Evolutionary conservation across 2,888 invertebrate genomes (phyloP), one percentile per base, ranked within the genome.

Genomic region (Bedellia somnulentella): DNA sequence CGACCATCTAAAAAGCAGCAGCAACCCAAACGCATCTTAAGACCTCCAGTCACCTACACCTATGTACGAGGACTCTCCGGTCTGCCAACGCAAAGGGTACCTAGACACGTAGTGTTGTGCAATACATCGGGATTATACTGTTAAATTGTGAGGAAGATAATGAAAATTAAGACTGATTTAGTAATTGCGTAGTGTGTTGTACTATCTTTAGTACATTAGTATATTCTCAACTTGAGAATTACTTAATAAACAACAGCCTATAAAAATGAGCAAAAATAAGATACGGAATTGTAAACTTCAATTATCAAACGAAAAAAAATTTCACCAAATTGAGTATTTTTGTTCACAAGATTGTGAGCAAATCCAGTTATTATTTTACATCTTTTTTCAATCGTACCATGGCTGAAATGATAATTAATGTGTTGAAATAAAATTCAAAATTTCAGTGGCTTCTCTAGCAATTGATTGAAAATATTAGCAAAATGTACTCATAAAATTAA

Each of bases 21-120:
- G 21, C 80, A 82, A 33, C 87, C 87, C 2, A 87, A 88, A 51
- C 80, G 86, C 43, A 90, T 91, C 37, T 73, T 90, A 5, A 78
- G 91, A 22, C 80, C 87, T 29, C 90, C 90, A 1, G 85, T 89
- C 8, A 80, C 85, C 1, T 89, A 90, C 57, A 87, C 87, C 5
- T 91, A 90, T 57, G 85, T 88, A 2, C 84, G 84, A 39, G 90
- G 90, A 26, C 78, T 89, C 38, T 89, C 89, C 5, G 90, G 90
- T 6, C 63, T 90, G 31, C 89, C 90, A 5, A 90, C 89, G 1
- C 89, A 89, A 52, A 78, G 90, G 47, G 85, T 90, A 13, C 89
- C 90, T 1, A 79, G 83, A 37, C 80, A 63, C 41, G 46, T 59
- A 27, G 68, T 70, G 4, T 58, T 47, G 46, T 53, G 57, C 37